phyloP scores from a whole-genome alignment of 2,888 invertebrate species.

The Linnaemya tessellans region DNA sequence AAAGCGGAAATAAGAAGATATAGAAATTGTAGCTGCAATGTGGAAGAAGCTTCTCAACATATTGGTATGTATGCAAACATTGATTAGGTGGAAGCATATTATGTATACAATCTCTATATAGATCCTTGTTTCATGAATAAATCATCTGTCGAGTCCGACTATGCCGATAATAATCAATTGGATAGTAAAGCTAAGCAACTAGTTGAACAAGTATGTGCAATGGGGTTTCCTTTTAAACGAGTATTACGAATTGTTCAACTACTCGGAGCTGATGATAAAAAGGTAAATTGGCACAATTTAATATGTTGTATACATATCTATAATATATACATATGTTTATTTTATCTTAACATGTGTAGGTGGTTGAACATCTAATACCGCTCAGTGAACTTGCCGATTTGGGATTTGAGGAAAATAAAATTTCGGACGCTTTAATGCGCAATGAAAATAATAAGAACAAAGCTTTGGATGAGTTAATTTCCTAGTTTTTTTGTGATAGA shows the following conservation, averaged over 20 bases:
- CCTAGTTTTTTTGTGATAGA: constrained; percentile 84
- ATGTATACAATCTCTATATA: neutral
- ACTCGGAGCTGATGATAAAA: constrained; percentile 92
- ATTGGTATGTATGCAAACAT: constrained; percentile 35
- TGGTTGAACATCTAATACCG: constrained; percentile 92
- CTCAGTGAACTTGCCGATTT: constrained; percentile 91
- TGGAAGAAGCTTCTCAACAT: constrained; percentile 73
- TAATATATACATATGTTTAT: neutral
- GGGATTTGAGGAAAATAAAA: constrained; percentile 91
- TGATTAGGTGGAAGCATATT: neutral
- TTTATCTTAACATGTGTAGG: constrained; percentile 83
- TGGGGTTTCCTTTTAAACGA: constrained; percentile 94
- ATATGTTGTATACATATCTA: neutral
- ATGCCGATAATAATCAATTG: constrained; percentile 11
- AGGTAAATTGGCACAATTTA: constrained; percentile 84
- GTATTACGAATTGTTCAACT: constrained; percentile 91
- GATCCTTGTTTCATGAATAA: constrained; percentile 13
- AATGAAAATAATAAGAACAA: constrained; percentile 93
- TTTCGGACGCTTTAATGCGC: constrained; percentile 89
- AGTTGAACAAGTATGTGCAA: constrained; percentile 90
- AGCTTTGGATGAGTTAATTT: constrained; percentile 92
- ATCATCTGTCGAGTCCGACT: neutral
- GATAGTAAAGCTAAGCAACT: constrained; percentile 80
- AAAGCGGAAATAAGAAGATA: constrained; percentile 84
- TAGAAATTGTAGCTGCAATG: constrained; percentile 85